These are phyloP conservation scores for Clarias laeviceps DNA, from an alignment of 2,797 vertebrate genomes.

Conservation along the genomic window DNA sequence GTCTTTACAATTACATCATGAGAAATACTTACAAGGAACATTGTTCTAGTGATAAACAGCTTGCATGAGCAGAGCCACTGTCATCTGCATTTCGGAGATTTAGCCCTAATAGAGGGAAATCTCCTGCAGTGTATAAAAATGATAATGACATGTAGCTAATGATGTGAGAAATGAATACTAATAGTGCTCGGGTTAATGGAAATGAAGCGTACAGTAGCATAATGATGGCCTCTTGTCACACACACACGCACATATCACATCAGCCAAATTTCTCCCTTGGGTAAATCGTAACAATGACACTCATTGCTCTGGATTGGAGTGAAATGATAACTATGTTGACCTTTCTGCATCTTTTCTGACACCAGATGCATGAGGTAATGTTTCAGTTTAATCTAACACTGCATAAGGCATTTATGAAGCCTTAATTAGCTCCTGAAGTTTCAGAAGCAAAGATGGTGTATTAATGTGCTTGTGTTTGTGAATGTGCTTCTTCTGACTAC, in stretches of 20 bases:
- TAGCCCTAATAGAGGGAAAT: background rate
- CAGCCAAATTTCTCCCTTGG: background rate
- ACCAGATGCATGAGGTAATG: constrained; percentile 15
- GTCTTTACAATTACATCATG: background rate
- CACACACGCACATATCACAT: background rate
- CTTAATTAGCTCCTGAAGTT: constrained; percentile 2
- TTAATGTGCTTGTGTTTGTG: background rate
- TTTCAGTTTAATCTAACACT: background rate
- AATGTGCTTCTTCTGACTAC: background rate
- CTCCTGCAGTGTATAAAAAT: background rate
- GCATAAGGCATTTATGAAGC: background rate
- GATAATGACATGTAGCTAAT: constrained; percentile 21
- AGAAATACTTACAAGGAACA: constrained; percentile 7
- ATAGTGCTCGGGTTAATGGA: constrained; percentile 5
- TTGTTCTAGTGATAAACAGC: background rate
- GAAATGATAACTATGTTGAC: background rate
- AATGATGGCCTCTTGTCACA: background rate
- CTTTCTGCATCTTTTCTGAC: background rate
- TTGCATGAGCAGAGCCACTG: background rate
- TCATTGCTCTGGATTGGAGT: background rate
- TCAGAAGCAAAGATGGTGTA: background rate
- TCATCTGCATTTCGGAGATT: background rate
- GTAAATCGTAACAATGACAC: background rate
- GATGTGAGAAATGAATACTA: constrained; percentile 28
- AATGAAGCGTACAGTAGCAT: constrained; percentile 4